Evolutionary conservation across 2,113 vertebrate genomes (phyloP).

Genomic region (Campylomormyrus tamandua): DNA sequence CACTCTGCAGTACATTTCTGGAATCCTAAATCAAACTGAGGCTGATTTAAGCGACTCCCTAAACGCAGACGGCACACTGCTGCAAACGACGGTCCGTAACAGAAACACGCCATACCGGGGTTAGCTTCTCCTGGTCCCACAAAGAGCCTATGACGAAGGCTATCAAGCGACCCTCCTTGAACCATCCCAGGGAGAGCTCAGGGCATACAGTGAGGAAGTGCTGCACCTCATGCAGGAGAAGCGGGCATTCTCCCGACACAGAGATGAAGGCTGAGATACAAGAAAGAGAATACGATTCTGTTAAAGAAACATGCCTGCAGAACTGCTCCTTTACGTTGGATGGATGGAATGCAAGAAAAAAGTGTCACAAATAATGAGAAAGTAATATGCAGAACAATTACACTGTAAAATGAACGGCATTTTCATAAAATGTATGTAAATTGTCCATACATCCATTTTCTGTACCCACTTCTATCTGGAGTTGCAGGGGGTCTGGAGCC

Average conservation of each 20-base stretch:
- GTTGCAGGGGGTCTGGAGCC: neutral
- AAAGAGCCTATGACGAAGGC: conserved; percentile 75
- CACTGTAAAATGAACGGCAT: neutral
- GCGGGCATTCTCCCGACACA: conserved; percentile 67
- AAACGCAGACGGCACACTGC: neutral
- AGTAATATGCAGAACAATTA: neutral
- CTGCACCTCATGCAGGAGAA: conserved; percentile 62
- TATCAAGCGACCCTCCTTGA: conserved; percentile 66
- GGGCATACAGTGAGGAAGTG: conserved; percentile 74
- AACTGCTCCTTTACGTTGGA: neutral
- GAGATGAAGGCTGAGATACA: conserved; percentile 67
- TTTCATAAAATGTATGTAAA: neutral
- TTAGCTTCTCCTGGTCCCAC: conserved; percentile 75
- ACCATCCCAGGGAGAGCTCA: conserved; percentile 74
- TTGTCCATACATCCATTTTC: neutral
- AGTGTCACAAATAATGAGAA: neutral
- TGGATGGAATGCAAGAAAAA: neutral
- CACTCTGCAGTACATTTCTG: neutral
- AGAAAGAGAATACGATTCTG: neutral
- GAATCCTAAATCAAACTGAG: neutral
- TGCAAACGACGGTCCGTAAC: neutral
- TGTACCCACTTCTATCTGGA: neutral
- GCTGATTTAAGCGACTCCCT: neutral
- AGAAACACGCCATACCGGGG: neutral
- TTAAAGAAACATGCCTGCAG: neutral